Evolutionary conservation across 1,140 invertebrate species (phyloP).

Genomic region (Luehdorfia chinensis): DNA sequence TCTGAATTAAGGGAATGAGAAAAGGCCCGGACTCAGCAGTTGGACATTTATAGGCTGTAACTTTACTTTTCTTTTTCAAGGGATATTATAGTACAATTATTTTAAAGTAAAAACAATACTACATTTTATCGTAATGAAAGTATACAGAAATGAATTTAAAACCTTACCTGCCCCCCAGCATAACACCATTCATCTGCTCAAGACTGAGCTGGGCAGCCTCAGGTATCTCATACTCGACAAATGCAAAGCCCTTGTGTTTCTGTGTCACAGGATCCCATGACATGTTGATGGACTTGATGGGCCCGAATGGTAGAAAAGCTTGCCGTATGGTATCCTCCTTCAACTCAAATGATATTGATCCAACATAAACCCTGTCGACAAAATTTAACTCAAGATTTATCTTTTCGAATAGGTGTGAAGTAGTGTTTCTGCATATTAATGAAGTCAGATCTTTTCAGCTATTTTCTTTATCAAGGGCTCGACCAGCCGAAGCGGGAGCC

Average conservation of each 20-base stretch:
- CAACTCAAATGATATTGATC: constrained; percentile 99
- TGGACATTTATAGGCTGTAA: too few relatives aligned
- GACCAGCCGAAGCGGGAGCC: constrained; percentile 56
- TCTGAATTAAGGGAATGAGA: too few relatives aligned
- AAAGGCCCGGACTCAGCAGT: too few relatives aligned
- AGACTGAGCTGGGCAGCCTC: constrained; percentile 98
- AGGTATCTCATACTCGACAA: constrained; percentile 99
- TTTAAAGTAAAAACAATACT: too few relatives aligned
- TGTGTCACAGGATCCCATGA: constrained; percentile 99
- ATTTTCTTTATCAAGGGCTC: constrained; percentile 40
- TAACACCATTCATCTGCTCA: constrained; percentile 99
- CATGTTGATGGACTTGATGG: constrained; percentile 99
- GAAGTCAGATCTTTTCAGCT: constrained; percentile 71
- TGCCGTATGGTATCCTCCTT: constrained; percentile 99
- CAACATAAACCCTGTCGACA: constrained; percentile 95
- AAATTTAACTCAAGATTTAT: too few relatives aligned
- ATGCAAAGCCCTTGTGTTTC: constrained; percentile 99
- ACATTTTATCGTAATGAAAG: too few relatives aligned
- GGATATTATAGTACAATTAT: too few relatives aligned
- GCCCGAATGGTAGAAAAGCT: constrained; percentile 98
- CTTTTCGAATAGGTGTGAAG: too few relatives aligned
- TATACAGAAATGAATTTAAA: too few relatives aligned
- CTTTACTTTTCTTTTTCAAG: too few relatives aligned
- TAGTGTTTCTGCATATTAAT: too few relatives aligned
- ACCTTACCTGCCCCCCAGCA: constrained; percentile 92